phyloP scores from a whole-genome alignment of 2,113 vertebrate genomes.

The Pavo muticus region DNA sequence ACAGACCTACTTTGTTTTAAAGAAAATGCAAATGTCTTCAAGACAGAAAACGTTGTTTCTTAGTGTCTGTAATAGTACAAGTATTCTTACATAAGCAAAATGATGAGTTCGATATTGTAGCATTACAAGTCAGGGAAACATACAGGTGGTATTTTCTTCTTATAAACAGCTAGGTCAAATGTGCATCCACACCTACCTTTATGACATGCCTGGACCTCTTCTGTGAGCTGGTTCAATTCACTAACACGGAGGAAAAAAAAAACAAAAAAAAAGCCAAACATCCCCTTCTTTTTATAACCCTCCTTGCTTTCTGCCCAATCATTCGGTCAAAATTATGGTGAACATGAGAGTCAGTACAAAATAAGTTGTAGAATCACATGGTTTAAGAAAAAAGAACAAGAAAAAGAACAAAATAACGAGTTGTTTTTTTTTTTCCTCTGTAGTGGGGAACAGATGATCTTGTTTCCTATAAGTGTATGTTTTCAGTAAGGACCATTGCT shows the following conservation, averaged over 20 bases:
- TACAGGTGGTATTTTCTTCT: background rate
- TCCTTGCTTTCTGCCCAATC: background rate
- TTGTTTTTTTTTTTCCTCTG: background rate
- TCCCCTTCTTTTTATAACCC: background rate
- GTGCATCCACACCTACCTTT: background rate
- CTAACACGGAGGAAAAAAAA: background rate
- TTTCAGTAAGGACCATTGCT: background rate
- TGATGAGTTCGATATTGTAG: rapidly evolving
- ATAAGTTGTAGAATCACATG: background rate
- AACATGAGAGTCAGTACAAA: background rate
- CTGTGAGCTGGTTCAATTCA: background rate
- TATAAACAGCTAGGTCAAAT: background rate
- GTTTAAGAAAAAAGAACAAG: background rate
- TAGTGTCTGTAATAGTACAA: background rate
- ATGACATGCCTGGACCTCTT: background rate
- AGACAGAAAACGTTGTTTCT: background rate
- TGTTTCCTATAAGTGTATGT: background rate
- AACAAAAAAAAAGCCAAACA: background rate
- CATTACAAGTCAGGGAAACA: background rate
- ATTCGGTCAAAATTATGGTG: background rate
- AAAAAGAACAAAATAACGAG: background rate
- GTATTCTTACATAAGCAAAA: background rate
- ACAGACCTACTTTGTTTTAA: background rate
- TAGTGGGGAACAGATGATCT: background rate
- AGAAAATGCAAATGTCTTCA: background rate